Evolutionary conservation across 2,797 vertebrate genomes (phyloP).

Genomic region (Adelosebastes latens): DNA sequence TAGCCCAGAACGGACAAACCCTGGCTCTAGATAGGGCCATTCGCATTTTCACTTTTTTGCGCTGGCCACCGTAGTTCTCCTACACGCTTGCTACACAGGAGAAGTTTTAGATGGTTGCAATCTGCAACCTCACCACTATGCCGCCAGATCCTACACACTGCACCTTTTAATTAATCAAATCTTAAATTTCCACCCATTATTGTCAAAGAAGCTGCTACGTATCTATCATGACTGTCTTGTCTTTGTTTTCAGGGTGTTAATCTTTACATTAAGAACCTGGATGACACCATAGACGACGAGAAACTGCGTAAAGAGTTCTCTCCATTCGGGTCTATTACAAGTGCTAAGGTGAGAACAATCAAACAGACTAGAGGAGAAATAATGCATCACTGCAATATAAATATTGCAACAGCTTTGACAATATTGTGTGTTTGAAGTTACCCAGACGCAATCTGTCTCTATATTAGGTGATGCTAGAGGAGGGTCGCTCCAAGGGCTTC

Average conservation of each 20-base stretch:
- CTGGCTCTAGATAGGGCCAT: too few species aligned
- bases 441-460: neutral
- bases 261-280: constrained; percentile 98
- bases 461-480: constrained; percentile 96
- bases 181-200: neutral
- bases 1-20: too few species aligned
- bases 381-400: neutral
- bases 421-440: neutral
- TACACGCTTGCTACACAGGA: too few species aligned
- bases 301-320: constrained; percentile 98
- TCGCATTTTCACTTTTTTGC: too few species aligned
- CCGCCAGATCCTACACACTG: too few species aligned
- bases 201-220: neutral
- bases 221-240: neutral
- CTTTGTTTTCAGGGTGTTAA: constrained; percentile 92
- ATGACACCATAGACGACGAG: constrained; percentile 98
- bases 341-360: constrained; percentile 88
- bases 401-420: neutral
- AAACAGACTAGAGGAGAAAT: neutral
- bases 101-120: too few species aligned
- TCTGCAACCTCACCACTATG: too few species aligned
- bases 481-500: constrained; percentile 98
- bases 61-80: too few species aligned
- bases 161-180: neutral
- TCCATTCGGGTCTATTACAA: constrained; percentile 98